These are phyloP conservation scores for Drosophila buzzatii DNA, from an alignment of 2,888 invertebrate species.

Conservation along the genomic window DNA sequence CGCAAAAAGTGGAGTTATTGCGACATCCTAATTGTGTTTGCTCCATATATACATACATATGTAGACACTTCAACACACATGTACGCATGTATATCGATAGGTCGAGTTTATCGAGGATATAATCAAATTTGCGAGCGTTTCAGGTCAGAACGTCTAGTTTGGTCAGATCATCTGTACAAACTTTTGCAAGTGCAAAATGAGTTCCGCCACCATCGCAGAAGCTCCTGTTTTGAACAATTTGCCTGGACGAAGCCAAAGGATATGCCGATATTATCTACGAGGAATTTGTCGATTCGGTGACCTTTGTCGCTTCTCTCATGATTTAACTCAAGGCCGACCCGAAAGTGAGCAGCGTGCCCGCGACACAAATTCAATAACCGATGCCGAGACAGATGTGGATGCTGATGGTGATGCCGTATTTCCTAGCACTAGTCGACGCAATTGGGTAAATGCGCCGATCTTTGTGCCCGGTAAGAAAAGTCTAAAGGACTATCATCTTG, in stretches of 20 bases:
- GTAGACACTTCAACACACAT: conserved; percentile 1
- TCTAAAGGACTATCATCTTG: conserved; percentile 18
- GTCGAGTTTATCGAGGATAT: conserved; percentile 52
- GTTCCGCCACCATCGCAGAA: conserved; percentile 67
- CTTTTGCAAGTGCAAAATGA: conserved; percentile 70
- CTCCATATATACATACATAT: conserved; percentile 23
- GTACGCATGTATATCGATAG: conserved; percentile 42
- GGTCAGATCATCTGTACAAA: conserved; percentile 57
- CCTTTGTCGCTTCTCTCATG: conserved; percentile 83
- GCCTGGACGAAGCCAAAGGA: conserved; percentile 70
- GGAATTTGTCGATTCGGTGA: conserved; percentile 84
- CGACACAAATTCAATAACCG: conserved; percentile 24
- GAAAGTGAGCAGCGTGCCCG: conserved; percentile 53
- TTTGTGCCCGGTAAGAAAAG: conserved; percentile 81
- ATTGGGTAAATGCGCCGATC: conserved; percentile 83
- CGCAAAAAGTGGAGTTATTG: conserved; percentile 56
- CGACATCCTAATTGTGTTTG: conserved; percentile 56
- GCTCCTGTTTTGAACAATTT: conserved; percentile 47
- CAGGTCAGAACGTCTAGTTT: conserved; percentile 56
- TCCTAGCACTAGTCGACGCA: conserved; percentile 74
- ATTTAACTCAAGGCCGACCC: conserved; percentile 57
- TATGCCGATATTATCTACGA: conserved; percentile 83
- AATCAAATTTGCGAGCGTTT: conserved; percentile 34
- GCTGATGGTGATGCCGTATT: conserved; percentile 23
- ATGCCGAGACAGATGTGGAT: conserved; percentile 19